These are phyloP conservation scores for Petrolisthes manimaculis DNA, from an alignment of 2,888 invertebrate species.

Conservation along the genomic window DNA sequence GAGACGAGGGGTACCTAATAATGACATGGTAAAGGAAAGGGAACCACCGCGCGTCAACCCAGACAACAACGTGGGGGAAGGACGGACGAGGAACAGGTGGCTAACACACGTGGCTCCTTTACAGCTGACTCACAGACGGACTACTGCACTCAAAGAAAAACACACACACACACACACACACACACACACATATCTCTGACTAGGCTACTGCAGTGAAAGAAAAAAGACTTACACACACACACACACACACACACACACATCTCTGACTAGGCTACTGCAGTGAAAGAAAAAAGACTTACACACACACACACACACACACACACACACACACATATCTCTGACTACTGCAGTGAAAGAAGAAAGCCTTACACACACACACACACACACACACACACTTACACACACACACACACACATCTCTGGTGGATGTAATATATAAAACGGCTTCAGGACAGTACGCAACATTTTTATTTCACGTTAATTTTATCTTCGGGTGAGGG, in stretches of 20 bases:
- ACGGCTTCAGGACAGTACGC: not conserved
- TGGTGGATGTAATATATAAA: not conserved
- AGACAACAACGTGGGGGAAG: too few species aligned
- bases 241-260: conserved; percentile 4
- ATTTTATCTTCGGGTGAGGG: not conserved
- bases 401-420: not conserved
- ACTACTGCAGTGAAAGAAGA: too few species aligned
- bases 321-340: not conserved
- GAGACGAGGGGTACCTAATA: too few species aligned
- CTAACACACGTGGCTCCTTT: too few species aligned
- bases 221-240: too few species aligned
- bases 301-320: not conserved
- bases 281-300: too few species aligned
- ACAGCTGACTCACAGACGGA: too few species aligned
- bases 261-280: too few species aligned
- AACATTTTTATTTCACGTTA: not conserved
- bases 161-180: conserved; percentile 2
- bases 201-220: too few species aligned
- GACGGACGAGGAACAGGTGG: too few species aligned
- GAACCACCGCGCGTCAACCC: too few species aligned
- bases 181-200: not conserved
- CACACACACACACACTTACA: not conserved
- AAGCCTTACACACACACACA: not conserved
- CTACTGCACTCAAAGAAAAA: not conserved
- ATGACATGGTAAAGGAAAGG: too few species aligned